phyloP scores from a whole-genome alignment of 2,797 vertebrate genomes.

The Melanotaenia trifasciata region DNA sequence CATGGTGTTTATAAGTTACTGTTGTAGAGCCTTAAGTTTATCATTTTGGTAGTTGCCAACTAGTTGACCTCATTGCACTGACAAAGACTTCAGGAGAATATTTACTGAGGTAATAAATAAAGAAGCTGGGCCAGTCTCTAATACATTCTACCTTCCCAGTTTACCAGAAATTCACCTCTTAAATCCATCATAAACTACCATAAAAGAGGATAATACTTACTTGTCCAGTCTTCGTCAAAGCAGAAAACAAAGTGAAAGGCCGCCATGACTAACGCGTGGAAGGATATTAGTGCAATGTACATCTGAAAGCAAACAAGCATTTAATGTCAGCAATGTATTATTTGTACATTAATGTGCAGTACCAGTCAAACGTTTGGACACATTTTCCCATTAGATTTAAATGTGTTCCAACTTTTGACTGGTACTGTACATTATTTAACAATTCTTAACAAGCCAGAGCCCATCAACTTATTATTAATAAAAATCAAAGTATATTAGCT shows the following conservation, averaged over 20 bases:
- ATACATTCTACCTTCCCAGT: background rate
- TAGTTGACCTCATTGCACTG: background rate
- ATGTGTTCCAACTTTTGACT: too few relatives aligned
- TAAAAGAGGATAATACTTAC: constrained; percentile 79
- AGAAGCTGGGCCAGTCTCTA: background rate
- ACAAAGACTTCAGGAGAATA: background rate
- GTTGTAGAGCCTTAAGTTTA: background rate
- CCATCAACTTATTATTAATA: background rate
- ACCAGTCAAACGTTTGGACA: too few relatives aligned
- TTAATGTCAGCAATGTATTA: background rate
- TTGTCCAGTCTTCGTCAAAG: constrained; percentile 97
- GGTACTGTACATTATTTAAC: background rate
- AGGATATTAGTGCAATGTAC: constrained; percentile 98
- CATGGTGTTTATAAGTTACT: background rate
- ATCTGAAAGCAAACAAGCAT: constrained; percentile 86
- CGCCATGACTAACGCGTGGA: constrained; percentile 93
- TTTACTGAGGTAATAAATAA: background rate
- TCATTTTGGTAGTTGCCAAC: background rate
- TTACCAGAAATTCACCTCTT: background rate
- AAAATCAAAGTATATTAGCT: background rate
- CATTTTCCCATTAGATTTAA: too few relatives aligned
- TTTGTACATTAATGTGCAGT: background rate
- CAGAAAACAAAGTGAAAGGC: constrained; percentile 96
- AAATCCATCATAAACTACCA: background rate
- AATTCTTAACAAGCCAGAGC: background rate